These are phyloP conservation scores for Athene cunicularia DNA, from an alignment of 2,113 vertebrate genomes.

Conservation along the genomic window DNA sequence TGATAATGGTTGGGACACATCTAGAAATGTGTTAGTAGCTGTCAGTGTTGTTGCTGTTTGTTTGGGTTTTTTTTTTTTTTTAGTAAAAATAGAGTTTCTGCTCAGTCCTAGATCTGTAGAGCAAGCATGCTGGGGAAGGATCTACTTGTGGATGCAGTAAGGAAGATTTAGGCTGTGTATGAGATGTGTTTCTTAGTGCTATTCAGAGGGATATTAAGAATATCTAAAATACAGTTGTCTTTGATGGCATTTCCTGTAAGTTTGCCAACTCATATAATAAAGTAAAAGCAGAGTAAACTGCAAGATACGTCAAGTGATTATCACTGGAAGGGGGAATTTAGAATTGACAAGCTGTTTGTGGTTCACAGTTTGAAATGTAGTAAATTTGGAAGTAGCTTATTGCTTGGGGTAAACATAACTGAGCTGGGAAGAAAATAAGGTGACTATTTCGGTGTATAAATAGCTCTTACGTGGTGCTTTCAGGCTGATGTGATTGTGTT, in stretches of 20 bases:
- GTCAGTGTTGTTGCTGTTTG: not conserved
- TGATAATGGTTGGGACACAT: not conserved
- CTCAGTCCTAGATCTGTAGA: not conserved
- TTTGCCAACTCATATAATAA: not conserved
- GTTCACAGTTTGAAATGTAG: not conserved
- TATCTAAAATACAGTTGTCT: not conserved
- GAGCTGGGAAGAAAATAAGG: not conserved
- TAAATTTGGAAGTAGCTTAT: not conserved
- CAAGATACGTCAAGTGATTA: not conserved
- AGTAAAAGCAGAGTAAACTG: not conserved
- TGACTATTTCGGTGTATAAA: not conserved
- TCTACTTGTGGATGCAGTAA: not conserved
- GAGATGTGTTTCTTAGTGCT: not conserved
- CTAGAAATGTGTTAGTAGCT: not conserved
- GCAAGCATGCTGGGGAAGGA: not conserved
- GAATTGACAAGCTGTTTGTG: not conserved
- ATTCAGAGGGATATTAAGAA: not conserved
- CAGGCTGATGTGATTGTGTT: not conserved
- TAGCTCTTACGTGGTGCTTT: not conserved
- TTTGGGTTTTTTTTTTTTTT: not conserved
- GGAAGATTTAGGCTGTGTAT: not conserved
- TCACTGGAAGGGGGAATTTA: not conserved
- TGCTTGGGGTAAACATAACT: slow-evolving; percentile 35
- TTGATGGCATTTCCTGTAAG: not conserved
- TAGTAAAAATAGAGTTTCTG: not conserved